Evolutionary conservation across 2,797 vertebrate species (phyloP).

Genomic region (Chrosomus eos): DNA sequence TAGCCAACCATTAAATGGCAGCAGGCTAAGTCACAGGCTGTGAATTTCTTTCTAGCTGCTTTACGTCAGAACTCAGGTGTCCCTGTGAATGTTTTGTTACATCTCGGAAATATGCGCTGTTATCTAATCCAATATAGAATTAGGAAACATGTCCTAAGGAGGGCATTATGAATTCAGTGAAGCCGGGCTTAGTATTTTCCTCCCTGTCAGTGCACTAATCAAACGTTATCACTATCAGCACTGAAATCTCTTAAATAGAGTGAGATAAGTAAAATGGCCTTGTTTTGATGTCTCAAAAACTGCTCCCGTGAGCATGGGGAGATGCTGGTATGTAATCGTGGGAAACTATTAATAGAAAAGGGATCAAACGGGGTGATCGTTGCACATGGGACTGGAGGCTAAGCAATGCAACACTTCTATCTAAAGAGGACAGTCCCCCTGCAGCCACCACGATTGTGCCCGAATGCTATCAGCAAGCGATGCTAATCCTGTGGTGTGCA

Average conservation of each 20-base stretch:
- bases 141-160: constrained; percentile 69
- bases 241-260: constrained; percentile 63
- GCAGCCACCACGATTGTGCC: constrained; percentile 62
- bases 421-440: constrained; percentile 60
- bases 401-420: constrained; percentile 57
- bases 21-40: constrained; percentile 73
- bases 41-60: constrained; percentile 74
- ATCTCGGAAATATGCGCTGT: constrained; percentile 76
- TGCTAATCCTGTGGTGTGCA: constrained; percentile 73
- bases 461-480: constrained; percentile 60
- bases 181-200: constrained; percentile 69
- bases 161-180: constrained; percentile 68
- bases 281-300: constrained; percentile 60
- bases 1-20: constrained; percentile 78
- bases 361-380: constrained; percentile 60
- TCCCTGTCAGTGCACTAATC: constrained; percentile 67
- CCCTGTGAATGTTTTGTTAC: constrained; percentile 69
- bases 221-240: constrained; percentile 63
- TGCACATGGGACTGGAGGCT: constrained; percentile 55
- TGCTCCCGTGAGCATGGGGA: constrained; percentile 49
- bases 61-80: constrained; percentile 65
- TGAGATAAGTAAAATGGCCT: constrained; percentile 61
- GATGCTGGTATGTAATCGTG: constrained; percentile 63
- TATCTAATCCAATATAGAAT: constrained; percentile 76
- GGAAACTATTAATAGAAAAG: constrained; percentile 65